phyloP scores from a whole-genome alignment of 2,797 vertebrate species.

The Otus scops region DNA sequence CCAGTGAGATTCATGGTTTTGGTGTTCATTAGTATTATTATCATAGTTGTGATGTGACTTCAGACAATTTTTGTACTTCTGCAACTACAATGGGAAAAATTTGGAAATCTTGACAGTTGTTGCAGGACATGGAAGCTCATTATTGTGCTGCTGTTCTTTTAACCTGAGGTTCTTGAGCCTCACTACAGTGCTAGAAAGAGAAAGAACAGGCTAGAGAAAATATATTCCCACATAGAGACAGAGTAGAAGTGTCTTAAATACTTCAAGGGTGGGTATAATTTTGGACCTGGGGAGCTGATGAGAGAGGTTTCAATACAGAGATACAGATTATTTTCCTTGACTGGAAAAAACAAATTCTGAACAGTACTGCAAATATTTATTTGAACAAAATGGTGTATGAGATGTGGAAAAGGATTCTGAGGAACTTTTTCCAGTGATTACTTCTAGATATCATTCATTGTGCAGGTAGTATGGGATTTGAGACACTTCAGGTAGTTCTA shows the following conservation, averaged over 20 bases:
- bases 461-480: background rate
- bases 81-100: background rate
- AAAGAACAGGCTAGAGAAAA: background rate
- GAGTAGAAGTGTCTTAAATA: background rate
- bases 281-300: background rate
- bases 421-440: background rate
- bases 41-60: background rate
- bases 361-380: background rate
- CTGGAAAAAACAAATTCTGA: background rate
- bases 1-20: background rate
- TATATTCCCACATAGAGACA: background rate
- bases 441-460: background rate
- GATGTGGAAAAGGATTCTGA: background rate
- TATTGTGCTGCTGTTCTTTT: background rate
- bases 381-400: background rate
- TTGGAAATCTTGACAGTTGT: background rate
- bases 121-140: background rate
- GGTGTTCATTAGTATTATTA: background rate
- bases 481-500: background rate
- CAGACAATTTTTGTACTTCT: background rate
- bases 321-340: background rate
- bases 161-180: background rate
- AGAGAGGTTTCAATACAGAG: background rate
- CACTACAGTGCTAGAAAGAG: background rate
- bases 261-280: background rate